Evolutionary conservation across 2,888 invertebrate genomes (phyloP).

Genomic region (Parnassius mnemosyne): DNA sequence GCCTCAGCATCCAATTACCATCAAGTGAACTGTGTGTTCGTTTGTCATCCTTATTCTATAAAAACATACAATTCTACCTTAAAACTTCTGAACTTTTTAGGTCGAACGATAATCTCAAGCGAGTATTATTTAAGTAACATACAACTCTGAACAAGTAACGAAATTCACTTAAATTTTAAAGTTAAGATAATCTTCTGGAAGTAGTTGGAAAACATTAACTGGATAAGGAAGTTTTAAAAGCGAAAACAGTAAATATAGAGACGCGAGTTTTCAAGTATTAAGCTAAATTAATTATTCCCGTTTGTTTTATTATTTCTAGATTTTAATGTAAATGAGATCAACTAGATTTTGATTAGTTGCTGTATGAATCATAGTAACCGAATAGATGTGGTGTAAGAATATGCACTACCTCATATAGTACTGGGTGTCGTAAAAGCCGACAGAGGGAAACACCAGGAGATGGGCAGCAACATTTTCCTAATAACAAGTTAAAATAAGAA

Average conservation of each 20-base stretch:
- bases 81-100: neutral
- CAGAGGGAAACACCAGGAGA: neutral
- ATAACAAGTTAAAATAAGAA: no score
- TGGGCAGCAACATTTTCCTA: neutral
- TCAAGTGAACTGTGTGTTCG: no score
- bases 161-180: slow-evolving; percentile 24
- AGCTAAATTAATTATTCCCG: neutral
- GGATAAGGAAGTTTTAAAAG: slow-evolving; percentile 12
- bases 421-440: neutral
- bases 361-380: no score
- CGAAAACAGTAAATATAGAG: neutral
- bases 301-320: neutral
- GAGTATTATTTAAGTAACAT: slow-evolving; percentile 9
- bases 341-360: no score
- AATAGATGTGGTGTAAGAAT: no score
- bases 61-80: no score
- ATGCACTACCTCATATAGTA: no score
- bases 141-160: slow-evolving; percentile 9
- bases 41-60: no score
- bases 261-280: neutral
- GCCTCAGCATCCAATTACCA: no score
- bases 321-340: neutral
- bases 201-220: slow-evolving; percentile 20
- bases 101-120: neutral
- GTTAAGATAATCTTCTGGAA: slow-evolving; percentile 20